Conservation (phyloP, 2,113 vertebrate species). For the Puntigrus tetrazona region DNA sequence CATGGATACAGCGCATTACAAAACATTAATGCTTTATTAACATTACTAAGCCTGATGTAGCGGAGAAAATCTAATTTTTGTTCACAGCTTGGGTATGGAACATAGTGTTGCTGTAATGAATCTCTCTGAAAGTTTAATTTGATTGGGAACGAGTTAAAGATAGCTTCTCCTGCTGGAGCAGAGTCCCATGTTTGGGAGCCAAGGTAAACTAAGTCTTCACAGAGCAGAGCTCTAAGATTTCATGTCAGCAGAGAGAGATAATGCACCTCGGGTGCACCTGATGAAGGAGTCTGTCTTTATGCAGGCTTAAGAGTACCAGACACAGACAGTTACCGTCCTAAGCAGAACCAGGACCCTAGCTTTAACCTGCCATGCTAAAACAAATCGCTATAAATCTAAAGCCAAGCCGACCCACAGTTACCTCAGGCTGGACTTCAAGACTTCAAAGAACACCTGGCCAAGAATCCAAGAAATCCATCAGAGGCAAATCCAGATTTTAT, state of each 20-base stretch:
- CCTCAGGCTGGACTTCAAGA: constrained; percentile 30
- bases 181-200: constrained; percentile 22
- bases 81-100: background rate
- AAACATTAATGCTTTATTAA: background rate
- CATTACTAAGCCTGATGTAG: background rate
- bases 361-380: constrained; percentile 39
- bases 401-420: background rate
- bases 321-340: constrained; percentile 44
- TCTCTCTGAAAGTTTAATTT: constrained; percentile 20
- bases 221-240: constrained; percentile 17
- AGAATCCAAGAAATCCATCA: background rate
- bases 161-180: constrained; percentile 15
- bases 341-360: constrained; percentile 31
- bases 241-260: constrained; percentile 39
- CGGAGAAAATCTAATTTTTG: background rate
- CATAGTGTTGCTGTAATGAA: background rate
- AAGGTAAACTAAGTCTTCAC: constrained; percentile 32
- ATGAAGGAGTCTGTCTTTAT: constrained; percentile 36
- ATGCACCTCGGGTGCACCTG: constrained; percentile 41
- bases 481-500: background rate
- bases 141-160: constrained; percentile 29
- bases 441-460: constrained; percentile 20
- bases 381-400: constrained; percentile 44
- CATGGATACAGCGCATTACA: background rate
- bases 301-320: constrained; percentile 47